These are phyloP conservation scores for Limnothrissa miodon DNA, from an alignment of 2,113 vertebrate species.

Conservation along the genomic window DNA sequence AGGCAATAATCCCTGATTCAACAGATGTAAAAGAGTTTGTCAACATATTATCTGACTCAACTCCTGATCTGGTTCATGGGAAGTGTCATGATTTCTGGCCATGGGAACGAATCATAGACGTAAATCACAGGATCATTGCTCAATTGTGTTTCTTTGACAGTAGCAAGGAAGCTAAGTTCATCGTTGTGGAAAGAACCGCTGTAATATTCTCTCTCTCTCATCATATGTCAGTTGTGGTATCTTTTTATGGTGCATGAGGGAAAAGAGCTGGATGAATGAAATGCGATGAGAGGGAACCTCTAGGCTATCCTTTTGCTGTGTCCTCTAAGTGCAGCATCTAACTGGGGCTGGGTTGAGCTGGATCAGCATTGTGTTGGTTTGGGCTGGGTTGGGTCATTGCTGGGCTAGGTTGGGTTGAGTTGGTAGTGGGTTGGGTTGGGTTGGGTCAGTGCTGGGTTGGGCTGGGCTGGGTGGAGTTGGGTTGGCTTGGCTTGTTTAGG, in stretches of 20 bases:
- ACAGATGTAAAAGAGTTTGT: neutral
- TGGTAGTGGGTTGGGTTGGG: too few species aligned
- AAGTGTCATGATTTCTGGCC: neutral
- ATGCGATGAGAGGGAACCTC: neutral
- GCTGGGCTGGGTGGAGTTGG: too few species aligned
- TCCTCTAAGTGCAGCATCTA: neutral
- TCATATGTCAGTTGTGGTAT: neutral
- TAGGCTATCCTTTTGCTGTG: neutral
- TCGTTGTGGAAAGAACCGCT: neutral
- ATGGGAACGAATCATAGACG: neutral
- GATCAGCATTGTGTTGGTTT: neutral
- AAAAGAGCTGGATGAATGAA: neutral
- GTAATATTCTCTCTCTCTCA: neutral
- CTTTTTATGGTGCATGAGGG: too few species aligned
- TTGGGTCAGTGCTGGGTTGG: too few species aligned
- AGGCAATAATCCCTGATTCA: neutral
- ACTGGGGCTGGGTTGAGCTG: neutral
- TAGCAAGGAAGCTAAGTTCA: neutral
- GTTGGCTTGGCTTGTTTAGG: too few species aligned
- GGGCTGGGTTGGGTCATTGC: neutral
- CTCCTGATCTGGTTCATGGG: neutral
- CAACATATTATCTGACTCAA: neutral
- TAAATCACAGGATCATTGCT: neutral
- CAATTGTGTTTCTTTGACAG: neutral
- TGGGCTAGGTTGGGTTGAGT: too few species aligned